phyloP scores from a whole-genome alignment of 2,888 invertebrate species.

The Trissolcus brochymenae region DNA sequence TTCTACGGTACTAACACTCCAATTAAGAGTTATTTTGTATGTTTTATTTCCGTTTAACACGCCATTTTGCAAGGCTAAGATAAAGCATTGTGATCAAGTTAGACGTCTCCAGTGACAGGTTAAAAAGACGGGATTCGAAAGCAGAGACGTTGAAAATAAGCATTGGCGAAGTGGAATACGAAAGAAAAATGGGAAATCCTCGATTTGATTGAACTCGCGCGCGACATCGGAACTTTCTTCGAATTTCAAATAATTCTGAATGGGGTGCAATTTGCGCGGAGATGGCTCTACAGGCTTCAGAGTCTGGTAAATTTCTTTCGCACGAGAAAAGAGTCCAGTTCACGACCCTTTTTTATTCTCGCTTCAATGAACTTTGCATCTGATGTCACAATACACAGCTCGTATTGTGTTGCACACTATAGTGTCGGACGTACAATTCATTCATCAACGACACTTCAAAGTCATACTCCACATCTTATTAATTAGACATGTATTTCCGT shows the following conservation, averaged over 20 bases:
- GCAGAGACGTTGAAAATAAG: slow-evolving; percentile 38
- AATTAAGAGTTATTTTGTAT: slow-evolving; percentile 23
- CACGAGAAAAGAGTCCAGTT: slow-evolving; percentile 34
- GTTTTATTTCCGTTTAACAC: slow-evolving; percentile 16
- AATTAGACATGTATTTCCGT: slow-evolving; percentile 1
- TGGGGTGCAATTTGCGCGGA: slow-evolving; percentile 71
- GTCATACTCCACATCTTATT: slow-evolving; percentile 13
- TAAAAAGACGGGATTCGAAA: slow-evolving; percentile 41
- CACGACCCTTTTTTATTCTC: slow-evolving; percentile 32
- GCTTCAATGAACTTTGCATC: slow-evolving; percentile 43
- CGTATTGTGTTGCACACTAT: slow-evolving; percentile 27
- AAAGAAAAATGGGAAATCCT: slow-evolving; percentile 64
- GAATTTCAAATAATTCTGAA: slow-evolving; percentile 72
- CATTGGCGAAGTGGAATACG: slow-evolving; percentile 41
- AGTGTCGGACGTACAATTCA: slow-evolving; percentile 22
- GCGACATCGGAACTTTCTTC: slow-evolving; percentile 68
- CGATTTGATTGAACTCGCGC: slow-evolving; percentile 70
- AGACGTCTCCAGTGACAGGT: slow-evolving; percentile 54
- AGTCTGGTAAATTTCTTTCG: slow-evolving; percentile 48
- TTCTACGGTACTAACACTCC: not conserved
- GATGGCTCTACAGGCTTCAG: slow-evolving; percentile 60
- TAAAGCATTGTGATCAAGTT: slow-evolving; percentile 62
- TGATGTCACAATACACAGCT: slow-evolving; percentile 37
- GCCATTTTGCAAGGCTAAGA: slow-evolving; percentile 46
- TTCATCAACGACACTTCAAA: slow-evolving; percentile 28